Evolutionary conservation across 2,888 invertebrate species (phyloP), one percentile per base, ranked within the genome.

Genomic region (Mylabris sibirica): DNA sequence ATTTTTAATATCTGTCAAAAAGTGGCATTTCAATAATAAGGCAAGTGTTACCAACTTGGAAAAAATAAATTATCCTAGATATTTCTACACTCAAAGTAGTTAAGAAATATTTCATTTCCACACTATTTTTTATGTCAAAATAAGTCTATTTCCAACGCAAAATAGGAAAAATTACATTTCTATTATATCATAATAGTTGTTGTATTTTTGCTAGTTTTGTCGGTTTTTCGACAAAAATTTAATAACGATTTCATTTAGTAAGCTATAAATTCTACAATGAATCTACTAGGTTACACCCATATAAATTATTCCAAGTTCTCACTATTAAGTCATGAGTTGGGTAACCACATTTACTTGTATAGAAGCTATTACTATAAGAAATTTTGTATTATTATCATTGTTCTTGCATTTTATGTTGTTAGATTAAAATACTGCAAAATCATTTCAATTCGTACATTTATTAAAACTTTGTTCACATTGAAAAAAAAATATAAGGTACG

Each of bases 101-200:
- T n/a, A n/a, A n/a, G n/a, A n/a, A n/a, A n/a, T n/a, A n/a, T n/a
- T n/a, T n/a, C n/a, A n/a, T n/a, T n/a, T n/a, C n/a, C n/a, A n/a
- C n/a, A n/a, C n/a, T n/a, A n/a, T n/a, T n/a, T n/a, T n/a, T n/a
- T n/a, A n/a, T n/a, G n/a, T n/a, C n/a, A n/a, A n/a, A n/a, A n/a
- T n/a, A n/a, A n/a, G n/a, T n/a, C n/a, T n/a, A n/a, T n/a, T n/a
- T n/a, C n/a, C n/a, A n/a, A n/a, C n/a, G n/a, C n/a, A n/a, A n/a
- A n/a, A n/a, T n/a, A n/a, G n/a, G n/a, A n/a, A 49, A 49, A 49
- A 49, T 49, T 49, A 49, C 49, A 49, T 20, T 49, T 20, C 49
- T 49, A n/a, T 6, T 49, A 20, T 49, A 44, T 44, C n/a, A 44
- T 3, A 17, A 44, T n/a, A n/a, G n/a, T 5, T 44, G 44, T 6